Evolutionary conservation across 2,888 invertebrate genomes (phyloP).

Genomic region (Uloborus plumipes): DNA sequence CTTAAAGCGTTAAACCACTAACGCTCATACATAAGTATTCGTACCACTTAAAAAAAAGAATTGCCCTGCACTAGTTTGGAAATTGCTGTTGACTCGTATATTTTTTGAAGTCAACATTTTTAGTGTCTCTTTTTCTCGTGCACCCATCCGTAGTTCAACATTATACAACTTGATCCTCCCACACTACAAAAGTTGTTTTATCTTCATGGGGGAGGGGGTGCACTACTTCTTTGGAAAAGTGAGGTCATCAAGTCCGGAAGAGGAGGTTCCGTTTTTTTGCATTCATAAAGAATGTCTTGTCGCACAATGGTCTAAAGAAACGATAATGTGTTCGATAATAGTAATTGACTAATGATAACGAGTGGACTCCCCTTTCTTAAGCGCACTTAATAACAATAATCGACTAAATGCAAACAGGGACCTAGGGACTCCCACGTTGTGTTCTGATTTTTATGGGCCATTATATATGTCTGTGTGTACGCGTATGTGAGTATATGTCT

Average conservation of each 20-base stretch:
- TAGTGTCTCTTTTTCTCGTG: too few species aligned
- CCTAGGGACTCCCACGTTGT: constrained; percentile 34
- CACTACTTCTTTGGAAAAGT: constrained; percentile 10
- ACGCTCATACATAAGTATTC: too few species aligned
- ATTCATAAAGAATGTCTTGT: constrained; percentile 48
- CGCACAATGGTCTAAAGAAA: constrained; percentile 28
- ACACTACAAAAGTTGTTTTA: constrained; percentile 1
- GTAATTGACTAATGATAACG: constrained; percentile 56
- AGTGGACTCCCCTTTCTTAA: constrained; percentile 38
- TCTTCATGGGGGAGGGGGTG: not conserved
- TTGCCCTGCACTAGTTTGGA: too few species aligned
- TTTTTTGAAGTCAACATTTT: too few species aligned
- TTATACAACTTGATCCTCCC: constrained; percentile 16
- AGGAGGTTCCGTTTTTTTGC: constrained; percentile 33
- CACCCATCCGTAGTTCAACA: too few species aligned
- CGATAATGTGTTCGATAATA: constrained; percentile 59
- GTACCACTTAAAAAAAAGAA: too few species aligned
- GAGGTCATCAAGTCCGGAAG: constrained; percentile 61
- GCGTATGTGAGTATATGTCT: too few species aligned
- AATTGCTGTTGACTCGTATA: too few species aligned
- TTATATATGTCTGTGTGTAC: too few species aligned
- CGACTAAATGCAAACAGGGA: constrained; percentile 13
- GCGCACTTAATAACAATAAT: constrained; percentile 37
- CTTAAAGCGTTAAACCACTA: too few species aligned
- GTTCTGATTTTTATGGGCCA: too few species aligned